phyloP scores from a whole-genome alignment of 1,140 invertebrate genomes.

The Aplysia californica region DNA sequence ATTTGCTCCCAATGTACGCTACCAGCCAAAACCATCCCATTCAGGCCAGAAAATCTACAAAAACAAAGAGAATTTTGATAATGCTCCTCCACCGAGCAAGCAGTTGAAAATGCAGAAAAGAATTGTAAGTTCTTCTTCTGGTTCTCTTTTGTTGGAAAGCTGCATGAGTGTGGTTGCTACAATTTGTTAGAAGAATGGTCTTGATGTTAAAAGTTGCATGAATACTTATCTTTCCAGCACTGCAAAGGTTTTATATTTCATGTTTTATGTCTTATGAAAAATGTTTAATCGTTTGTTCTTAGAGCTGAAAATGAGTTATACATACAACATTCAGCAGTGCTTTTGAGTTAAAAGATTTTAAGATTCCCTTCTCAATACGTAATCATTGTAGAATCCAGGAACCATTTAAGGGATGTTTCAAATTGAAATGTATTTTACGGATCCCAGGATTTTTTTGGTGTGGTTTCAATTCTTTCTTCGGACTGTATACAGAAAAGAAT shows the following conservation, averaged over 20 bases:
- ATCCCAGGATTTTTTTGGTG: too few relatives aligned
- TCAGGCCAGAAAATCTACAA: slow-evolving; percentile 17
- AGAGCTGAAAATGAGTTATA: too few relatives aligned
- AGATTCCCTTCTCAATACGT: too few relatives aligned
- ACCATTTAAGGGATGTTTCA: too few relatives aligned
- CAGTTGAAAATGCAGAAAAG: slow-evolving; percentile 46
- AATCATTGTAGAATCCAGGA: too few relatives aligned
- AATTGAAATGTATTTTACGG: too few relatives aligned
- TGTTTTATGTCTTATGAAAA: not conserved
- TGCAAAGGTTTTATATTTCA: not conserved
- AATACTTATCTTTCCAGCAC: not conserved
- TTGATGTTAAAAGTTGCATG: not conserved
- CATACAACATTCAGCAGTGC: too few relatives aligned
- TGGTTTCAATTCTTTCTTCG: slow-evolving; percentile 29
- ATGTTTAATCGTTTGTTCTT: too few relatives aligned
- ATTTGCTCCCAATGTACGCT: slow-evolving; percentile 57
- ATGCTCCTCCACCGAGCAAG: slow-evolving; percentile 46
- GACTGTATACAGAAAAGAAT: too few relatives aligned
- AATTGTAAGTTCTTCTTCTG: slow-evolving; percentile 44
- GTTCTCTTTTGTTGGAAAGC: not conserved
- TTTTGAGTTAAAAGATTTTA: too few relatives aligned
- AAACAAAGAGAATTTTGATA: slow-evolving; percentile 25
- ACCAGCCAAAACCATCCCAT: slow-evolving; percentile 36
- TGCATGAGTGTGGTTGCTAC: not conserved
- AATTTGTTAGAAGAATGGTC: not conserved